These are phyloP conservation scores for Operophtera brumata DNA, from an alignment of 2,888 invertebrate genomes.

Conservation along the genomic window DNA sequence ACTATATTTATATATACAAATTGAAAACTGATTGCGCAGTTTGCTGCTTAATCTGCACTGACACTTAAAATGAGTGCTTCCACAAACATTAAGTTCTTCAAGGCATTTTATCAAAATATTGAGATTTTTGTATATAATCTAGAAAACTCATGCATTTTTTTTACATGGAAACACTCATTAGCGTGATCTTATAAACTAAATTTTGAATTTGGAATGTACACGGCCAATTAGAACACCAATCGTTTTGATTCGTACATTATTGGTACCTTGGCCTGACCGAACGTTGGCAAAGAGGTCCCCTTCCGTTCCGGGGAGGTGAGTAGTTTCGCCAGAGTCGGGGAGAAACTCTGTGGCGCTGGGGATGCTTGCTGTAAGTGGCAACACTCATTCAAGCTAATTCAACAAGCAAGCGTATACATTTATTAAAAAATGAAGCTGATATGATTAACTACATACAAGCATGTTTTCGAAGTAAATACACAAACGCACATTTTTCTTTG, in stretches of 20 bases:
- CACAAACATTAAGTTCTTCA: background rate
- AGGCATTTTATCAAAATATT: background rate
- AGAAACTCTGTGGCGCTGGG: slow-evolving; percentile 83
- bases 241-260: slow-evolving; percentile 54
- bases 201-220: slow-evolving; percentile 75
- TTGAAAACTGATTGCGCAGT: no score
- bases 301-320: slow-evolving; percentile 84
- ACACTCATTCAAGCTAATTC: slow-evolving; percentile 72
- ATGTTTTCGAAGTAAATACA: background rate
- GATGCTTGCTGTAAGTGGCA: slow-evolving; percentile 79
- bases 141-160: no score
- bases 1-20: no score
- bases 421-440: slow-evolving; percentile 27
- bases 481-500: background rate
- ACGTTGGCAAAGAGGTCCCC: slow-evolving; percentile 70
- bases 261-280: slow-evolving; percentile 81
- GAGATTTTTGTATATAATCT: no score
- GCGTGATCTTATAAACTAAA: slow-evolving; percentile 64
- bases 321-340: slow-evolving; percentile 89
- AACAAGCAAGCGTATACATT: slow-evolving; percentile 33
- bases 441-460: slow-evolving; percentile 35
- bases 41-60: no score
- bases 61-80: slow-evolving; percentile 3
- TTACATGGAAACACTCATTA: slow-evolving; percentile 9
- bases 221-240: slow-evolving; percentile 78